Conservation (phyloP, 2,888 invertebrate genomes). For the Drosophila mettleri region DNA sequence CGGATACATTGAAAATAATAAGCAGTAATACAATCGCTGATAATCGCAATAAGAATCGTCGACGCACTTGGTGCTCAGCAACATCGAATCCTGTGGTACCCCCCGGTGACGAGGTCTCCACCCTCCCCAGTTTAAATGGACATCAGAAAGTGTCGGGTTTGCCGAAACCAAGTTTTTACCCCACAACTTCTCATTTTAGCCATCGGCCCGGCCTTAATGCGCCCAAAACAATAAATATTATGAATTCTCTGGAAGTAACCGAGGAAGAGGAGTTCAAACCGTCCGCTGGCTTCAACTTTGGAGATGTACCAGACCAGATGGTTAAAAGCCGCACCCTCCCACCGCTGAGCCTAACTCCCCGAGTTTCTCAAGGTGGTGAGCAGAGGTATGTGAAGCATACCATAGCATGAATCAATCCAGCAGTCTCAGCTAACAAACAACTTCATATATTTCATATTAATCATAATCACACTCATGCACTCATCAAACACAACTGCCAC, state of each 20-base stretch:
- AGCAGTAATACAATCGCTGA: slow-evolving; percentile 73
- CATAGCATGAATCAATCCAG: background rate
- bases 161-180: slow-evolving; percentile 67
- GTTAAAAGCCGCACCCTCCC: slow-evolving; percentile 15
- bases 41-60: slow-evolving; percentile 67
- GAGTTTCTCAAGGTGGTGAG: slow-evolving; percentile 30
- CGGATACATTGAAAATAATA: slow-evolving; percentile 81
- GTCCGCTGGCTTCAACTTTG: slow-evolving; percentile 23
- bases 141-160: slow-evolving; percentile 43
- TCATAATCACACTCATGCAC: background rate
- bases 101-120: background rate
- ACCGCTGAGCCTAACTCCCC: slow-evolving; percentile 59
- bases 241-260: slow-evolving; percentile 37
- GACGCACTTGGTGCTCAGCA: slow-evolving; percentile 84
- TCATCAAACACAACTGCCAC: background rate
- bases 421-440: background rate
- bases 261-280: slow-evolving; percentile 31
- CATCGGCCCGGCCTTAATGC: slow-evolving; percentile 21
- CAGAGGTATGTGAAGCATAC: slow-evolving; percentile 30
- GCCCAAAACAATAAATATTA: slow-evolving; percentile 59
- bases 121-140: background rate
- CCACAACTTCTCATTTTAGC: background rate
- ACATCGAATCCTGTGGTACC: slow-evolving; percentile 36
- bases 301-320: slow-evolving; percentile 4
- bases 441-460: slow-evolving; percentile 8